Percentiles rank a stretch among this genome's conserved stretches.
Evolutionary conservation across 2,113 vertebrate genomes (phyloP).

Genomic region (Dicaeum eximium): DNA sequence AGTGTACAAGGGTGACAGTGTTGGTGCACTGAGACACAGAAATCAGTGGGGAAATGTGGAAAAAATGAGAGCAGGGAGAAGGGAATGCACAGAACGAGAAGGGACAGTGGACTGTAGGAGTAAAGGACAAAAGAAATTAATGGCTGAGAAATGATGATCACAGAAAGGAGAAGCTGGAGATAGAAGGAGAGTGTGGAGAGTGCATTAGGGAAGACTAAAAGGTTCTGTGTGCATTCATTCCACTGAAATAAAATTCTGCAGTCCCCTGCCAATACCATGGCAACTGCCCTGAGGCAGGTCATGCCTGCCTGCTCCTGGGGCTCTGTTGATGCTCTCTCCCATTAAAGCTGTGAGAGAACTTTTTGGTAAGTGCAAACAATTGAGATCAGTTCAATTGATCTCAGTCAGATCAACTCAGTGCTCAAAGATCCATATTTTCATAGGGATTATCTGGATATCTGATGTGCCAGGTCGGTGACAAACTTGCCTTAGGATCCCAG

Average conservation of each 20-base stretch:
- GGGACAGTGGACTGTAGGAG: not conserved
- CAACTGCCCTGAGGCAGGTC: not conserved
- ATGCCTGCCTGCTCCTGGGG: not conserved
- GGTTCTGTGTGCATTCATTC: not conserved
- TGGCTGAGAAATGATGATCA: not conserved
- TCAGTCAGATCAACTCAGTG: not conserved
- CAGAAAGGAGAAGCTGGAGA: not conserved
- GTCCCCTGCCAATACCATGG: not conserved
- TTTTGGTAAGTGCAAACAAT: not conserved
- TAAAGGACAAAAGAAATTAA: not conserved
- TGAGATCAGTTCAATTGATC: not conserved
- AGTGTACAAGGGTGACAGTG: not conserved
- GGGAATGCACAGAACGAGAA: not conserved
- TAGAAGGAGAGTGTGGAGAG: not conserved
- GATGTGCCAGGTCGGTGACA: not conserved
- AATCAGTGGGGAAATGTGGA: not conserved
- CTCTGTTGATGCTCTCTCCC: not conserved
- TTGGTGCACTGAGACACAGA: not conserved
- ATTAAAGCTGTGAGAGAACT: not conserved
- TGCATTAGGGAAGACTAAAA: not conserved
- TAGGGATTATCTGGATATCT: not conserved
- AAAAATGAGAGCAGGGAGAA: not conserved
- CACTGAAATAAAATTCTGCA: not conserved
- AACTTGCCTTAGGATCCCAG: not conserved
- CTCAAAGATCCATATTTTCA: rapidly evolving